Conservation (phyloP, 2,888 invertebrate species). For the Pollenia angustigena region DNA sequence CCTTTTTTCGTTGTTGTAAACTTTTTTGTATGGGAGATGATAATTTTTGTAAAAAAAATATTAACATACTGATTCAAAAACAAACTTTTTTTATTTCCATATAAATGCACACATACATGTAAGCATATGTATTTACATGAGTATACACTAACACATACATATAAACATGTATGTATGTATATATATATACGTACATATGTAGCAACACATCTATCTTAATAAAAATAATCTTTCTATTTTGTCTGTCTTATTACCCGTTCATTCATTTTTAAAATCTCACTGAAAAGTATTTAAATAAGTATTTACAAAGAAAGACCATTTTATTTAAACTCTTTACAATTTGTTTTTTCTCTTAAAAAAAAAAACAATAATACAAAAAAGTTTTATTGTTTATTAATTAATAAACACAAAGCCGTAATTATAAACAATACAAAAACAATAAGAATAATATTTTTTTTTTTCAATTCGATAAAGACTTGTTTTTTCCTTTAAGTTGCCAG, state of each 20-base stretch:
- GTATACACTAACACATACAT: background rate
- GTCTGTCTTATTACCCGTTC: background rate
- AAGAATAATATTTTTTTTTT: conserved; percentile 9
- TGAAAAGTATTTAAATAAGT: conserved; percentile 1
- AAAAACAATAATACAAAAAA: conserved; percentile 30
- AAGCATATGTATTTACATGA: background rate
- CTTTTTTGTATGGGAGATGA: conserved; percentile 42
- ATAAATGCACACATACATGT: background rate
- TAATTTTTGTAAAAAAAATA: conserved; percentile 41
- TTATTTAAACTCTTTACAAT: conserved; percentile 18
- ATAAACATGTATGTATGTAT: conserved; percentile 4
- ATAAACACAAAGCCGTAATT: conserved; percentile 51
- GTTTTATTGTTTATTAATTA: conserved; percentile 51
- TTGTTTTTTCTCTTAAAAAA: conserved; percentile 29
- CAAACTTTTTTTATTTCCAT: conserved; percentile 25
- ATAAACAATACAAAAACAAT: conserved; percentile 16
- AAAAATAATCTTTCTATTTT: background rate
- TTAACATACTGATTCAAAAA: conserved; percentile 16
- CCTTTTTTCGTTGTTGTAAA: conserved; percentile 66
- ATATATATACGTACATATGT: background rate
- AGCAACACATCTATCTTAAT: conserved; percentile 1
- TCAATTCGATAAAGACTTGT: background rate
- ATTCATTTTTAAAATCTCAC: background rate
- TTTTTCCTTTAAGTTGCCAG: conserved; percentile 13
- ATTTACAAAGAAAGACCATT: background rate